A percentile compares a stretch with the other conserved stretches of the same genome.
These are phyloP conservation scores for Lampris incognitus DNA, from an alignment of 2,113 vertebrate species.

Conservation along the genomic window DNA sequence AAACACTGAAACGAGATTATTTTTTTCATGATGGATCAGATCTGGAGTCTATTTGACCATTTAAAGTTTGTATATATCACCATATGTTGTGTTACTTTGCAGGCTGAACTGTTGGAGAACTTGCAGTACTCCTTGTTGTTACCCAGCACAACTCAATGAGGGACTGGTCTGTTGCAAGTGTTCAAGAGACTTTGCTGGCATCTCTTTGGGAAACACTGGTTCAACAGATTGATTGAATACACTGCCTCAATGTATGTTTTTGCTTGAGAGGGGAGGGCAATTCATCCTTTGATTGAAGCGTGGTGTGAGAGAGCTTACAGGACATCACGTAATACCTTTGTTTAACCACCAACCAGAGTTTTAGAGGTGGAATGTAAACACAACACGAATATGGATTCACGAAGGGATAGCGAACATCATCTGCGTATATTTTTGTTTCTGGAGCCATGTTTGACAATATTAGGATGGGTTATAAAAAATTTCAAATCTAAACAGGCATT, in stretches of 20 bases:
- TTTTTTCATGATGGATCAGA: too few species aligned
- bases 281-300: not conserved
- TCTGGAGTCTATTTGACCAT: too few species aligned
- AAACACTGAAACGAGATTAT: too few species aligned
- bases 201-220: not conserved
- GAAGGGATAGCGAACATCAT: not conserved
- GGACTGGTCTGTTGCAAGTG: too few species aligned
- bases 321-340: not conserved
- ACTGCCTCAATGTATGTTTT: slow-evolving; percentile 1
- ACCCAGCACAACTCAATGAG: too few species aligned
- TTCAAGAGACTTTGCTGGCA: too few species aligned
- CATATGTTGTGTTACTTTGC: too few species aligned
- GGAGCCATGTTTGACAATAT: slow-evolving; percentile 7
- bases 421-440: slow-evolving; percentile 4
- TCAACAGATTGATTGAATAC: not conserved
- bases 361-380: slow-evolving; percentile 1
- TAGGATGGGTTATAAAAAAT: not conserved
- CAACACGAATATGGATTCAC: not conserved
- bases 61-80: too few species aligned
- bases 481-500: slow-evolving; percentile 1
- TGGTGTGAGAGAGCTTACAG: not conserved
- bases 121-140: too few species aligned
- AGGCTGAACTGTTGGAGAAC: too few species aligned
- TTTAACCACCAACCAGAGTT: not conserved
- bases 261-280: not conserved